These are phyloP conservation scores for Drosophila neonasuta DNA, from an alignment of 2,888 invertebrate species.

Conservation along the genomic window DNA sequence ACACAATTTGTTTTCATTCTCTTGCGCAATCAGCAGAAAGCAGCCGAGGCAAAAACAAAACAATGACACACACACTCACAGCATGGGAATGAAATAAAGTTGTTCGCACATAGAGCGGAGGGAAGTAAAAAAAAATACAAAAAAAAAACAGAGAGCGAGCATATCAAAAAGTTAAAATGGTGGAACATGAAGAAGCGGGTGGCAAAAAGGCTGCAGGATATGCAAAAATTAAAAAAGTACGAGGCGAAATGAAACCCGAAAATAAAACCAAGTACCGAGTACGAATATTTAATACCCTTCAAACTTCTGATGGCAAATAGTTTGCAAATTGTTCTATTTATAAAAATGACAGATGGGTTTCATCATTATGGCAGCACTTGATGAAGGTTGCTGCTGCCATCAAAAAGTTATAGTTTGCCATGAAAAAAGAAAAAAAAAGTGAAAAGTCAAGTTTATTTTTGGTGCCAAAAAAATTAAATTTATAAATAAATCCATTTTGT, in stretches of 20 bases:
- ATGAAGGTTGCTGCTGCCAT: not conserved
- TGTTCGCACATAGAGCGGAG: not conserved
- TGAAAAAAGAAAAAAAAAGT: not conserved
- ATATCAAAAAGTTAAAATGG: slow-evolving; percentile 54
- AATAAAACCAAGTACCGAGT: slow-evolving; percentile 27
- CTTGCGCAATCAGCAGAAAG: slow-evolving; percentile 42
- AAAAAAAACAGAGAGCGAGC: not conserved
- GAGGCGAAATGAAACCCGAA: slow-evolving; percentile 42
- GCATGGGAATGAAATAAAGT: slow-evolving; percentile 2
- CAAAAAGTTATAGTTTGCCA: too few species aligned
- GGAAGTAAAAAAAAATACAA: not conserved
- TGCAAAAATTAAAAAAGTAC: slow-evolving; percentile 62
- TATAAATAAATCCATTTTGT: not conserved
- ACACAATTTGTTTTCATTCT: slow-evolving; percentile 53
- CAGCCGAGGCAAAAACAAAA: slow-evolving; percentile 15
- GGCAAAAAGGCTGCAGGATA: slow-evolving; percentile 61
- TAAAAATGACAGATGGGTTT: slow-evolving; percentile 2
- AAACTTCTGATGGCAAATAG: not conserved
- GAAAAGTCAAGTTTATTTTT: not conserved
- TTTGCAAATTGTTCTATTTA: not conserved
- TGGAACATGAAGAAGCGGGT: slow-evolving; percentile 38
- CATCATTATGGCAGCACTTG: not conserved
- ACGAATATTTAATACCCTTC: slow-evolving; percentile 11
- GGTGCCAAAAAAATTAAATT: not conserved
- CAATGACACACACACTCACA: not conserved